These are phyloP conservation scores for Frieseomelitta varia DNA, from an alignment of 1,140 invertebrate genomes.

Conservation along the genomic window DNA sequence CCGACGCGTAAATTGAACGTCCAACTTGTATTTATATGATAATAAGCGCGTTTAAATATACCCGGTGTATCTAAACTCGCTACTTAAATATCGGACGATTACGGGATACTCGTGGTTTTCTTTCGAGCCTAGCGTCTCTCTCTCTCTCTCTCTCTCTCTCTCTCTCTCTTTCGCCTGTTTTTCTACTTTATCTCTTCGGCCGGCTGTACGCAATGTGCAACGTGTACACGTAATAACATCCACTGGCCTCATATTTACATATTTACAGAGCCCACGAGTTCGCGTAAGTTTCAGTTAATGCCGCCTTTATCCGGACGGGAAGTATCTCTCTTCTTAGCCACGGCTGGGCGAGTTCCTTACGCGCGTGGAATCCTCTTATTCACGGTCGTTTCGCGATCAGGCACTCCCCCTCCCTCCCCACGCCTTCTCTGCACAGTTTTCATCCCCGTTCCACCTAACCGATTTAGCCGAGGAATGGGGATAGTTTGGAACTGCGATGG, in stretches of 20 bases:
- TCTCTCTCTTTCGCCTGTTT: neutral
- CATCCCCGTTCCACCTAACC: neutral
- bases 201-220: slow-evolving; percentile 13
- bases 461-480: slow-evolving; percentile 29
- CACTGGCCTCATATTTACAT: slow-evolving; percentile 69
- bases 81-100: slow-evolving; percentile 82
- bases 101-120: slow-evolving; percentile 47
- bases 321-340: slow-evolving; percentile 44
- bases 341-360: neutral
- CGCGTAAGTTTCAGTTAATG: slow-evolving; percentile 72
- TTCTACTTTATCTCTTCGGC: slow-evolving; percentile 35
- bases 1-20: slow-evolving; percentile 81
- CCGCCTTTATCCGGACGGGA: slow-evolving; percentile 61
- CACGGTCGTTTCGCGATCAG: slow-evolving; percentile 6
- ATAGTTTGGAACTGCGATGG: slow-evolving; percentile 31
- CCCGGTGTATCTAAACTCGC: slow-evolving; percentile 80
- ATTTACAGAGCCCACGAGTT: slow-evolving; percentile 70
- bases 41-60: slow-evolving; percentile 83
- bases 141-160: neutral
- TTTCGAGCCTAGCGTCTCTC: slow-evolving; percentile 19
- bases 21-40: slow-evolving; percentile 83
- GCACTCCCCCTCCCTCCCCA: neutral
- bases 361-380: neutral
- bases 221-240: slow-evolving; percentile 71
- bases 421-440: neutral